Evolutionary conservation across 23 tunicate species (phyloP), one percentile per base, ranked within the genome.

Genomic region (Ciona savignyi): DNA sequence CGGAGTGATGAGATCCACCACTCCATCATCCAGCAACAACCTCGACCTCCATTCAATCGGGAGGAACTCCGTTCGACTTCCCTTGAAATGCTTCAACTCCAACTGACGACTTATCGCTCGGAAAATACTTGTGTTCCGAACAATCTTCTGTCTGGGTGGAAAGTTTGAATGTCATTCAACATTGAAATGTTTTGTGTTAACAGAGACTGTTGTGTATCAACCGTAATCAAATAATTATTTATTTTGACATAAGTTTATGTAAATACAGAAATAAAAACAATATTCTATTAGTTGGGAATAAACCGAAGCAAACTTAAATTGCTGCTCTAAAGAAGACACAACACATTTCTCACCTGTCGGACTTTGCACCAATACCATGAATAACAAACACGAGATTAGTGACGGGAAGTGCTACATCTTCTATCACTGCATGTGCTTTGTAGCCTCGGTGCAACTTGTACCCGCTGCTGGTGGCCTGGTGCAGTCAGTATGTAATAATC

Each of bases 31-130:
- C 67, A 91, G 75, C 35, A 60, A 42, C 71, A 85, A 69, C 31
- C 74, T 80, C 1, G 93, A 84, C 49, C 97, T 76, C 97, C 97
- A 91, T 60, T 91, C 97, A 24, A 91, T 85, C 21, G 97, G 91
- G 21, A 91, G 20, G 73, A 84, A 91, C 33, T 81, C 89, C 15
- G 79, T 74, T 69, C 96, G 74, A 25, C 66, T 66, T 33, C 67
- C 79, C 9, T 67, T 72, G 65, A 81, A 76, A 34, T 84, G 70
- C 66, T 84, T 82, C 11, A 67, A 72, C 48, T 89, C 72, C 1
- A 76, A 61, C 33, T 78, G 73, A 9, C 73, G 81, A 73, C 97
- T 78, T 3, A 71, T 48, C 9, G 81, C 33, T 6, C 97, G 85
- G 26, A 91, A 85, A 20, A 66, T 75, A 3, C 78, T 33, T 2